These are phyloP conservation scores for Erynnis tages DNA, from an alignment of 2,888 invertebrate species.

Conservation along the genomic window DNA sequence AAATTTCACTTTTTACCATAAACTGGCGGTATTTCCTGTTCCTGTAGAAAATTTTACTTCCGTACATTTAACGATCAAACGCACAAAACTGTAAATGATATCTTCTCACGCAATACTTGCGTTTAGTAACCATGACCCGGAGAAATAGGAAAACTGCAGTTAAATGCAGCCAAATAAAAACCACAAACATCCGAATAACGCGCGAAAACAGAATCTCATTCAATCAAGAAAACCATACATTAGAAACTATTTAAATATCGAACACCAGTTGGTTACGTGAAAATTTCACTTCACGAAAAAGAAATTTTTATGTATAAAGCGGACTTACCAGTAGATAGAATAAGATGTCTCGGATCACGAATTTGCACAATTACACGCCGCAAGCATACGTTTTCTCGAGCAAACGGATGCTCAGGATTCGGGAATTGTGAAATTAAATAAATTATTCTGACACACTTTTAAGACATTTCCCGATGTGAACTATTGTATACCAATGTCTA, in stretches of 20 bases:
- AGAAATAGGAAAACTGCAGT: background rate
- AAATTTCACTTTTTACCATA: conserved; percentile 37
- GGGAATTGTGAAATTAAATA: conserved; percentile 48
- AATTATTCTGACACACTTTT: conserved; percentile 55
- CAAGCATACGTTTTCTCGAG: conserved; percentile 38
- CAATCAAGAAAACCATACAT: background rate
- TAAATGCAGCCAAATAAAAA: background rate
- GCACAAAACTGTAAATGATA: conserved; percentile 1
- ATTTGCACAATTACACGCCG: conserved; percentile 31
- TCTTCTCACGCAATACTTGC: conserved; percentile 9
- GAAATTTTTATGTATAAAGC: conserved; percentile 35
- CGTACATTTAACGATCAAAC: background rate
- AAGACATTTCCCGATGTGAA: conserved; percentile 58
- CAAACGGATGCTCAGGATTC: conserved; percentile 41
- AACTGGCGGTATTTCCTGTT: background rate
- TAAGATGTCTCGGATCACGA: conserved; percentile 13
- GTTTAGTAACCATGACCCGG: conserved; percentile 1
- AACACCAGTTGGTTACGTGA: conserved; percentile 35
- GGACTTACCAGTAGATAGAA: conserved; percentile 38
- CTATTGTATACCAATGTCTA: conserved; percentile 33
- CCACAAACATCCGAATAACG: background rate
- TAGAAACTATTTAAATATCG: conserved; percentile 9
- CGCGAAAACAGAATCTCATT: too few relatives aligned
- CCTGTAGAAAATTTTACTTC: background rate
- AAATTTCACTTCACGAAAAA: conserved; percentile 41